Conservation (phyloP, 1,140 invertebrate species). For the Paraescarpia echinospica region DNA sequence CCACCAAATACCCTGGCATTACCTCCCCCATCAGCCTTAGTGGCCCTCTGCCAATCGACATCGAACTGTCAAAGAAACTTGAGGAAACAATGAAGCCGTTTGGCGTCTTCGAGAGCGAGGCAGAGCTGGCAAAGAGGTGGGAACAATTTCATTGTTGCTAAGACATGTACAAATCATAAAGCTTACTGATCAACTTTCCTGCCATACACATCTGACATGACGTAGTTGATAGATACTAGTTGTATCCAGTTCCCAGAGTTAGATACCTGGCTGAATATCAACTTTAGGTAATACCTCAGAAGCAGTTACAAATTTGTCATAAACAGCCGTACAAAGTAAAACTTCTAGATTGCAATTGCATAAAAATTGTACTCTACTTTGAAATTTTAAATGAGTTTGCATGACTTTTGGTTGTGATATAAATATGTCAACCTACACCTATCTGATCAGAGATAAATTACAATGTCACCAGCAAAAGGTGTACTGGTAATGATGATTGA, state of each 20-base stretch:
- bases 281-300: neutral
- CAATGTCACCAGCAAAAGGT: neutral
- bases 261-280: neutral
- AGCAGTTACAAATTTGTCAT: neutral
- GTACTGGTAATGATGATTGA: neutral
- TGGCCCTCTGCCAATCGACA: constrained; percentile 81
- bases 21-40: constrained; percentile 91
- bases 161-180: neutral
- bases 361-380: neutral
- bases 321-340: neutral
- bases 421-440: too few species aligned
- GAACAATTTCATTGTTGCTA: neutral
- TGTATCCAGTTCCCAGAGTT: neutral
- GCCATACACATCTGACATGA: too few species aligned
- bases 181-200: neutral
- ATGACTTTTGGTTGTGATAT: neutral
- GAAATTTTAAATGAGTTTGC: neutral
- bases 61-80: constrained; percentile 80
- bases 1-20: constrained; percentile 67
- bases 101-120: constrained; percentile 22
- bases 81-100: constrained; percentile 71
- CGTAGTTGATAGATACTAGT: neutral
- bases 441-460: neutral
- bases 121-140: constrained; percentile 20
- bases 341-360: neutral